Conservation (phyloP, 1,140 invertebrate genomes). For the Trichoplusia ni region DNA sequence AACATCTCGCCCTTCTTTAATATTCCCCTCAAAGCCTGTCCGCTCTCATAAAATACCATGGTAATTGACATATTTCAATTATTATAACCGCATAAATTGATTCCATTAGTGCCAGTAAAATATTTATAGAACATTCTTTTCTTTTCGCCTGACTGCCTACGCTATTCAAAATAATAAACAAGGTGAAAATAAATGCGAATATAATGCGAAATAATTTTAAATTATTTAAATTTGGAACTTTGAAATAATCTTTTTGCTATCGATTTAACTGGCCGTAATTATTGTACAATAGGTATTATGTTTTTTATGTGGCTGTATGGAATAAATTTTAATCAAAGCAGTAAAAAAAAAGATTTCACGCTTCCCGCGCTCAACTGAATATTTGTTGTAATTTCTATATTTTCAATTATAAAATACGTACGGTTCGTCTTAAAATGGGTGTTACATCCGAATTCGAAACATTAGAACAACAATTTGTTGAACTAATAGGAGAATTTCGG, state of each 20-base stretch:
- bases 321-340: no score
- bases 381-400: no score
- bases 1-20: constrained; percentile 73
- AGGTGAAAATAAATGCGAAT: no score
- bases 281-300: no score
- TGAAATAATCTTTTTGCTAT: no score
- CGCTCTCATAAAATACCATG: constrained; percentile 50
- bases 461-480: constrained; percentile 67
- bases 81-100: constrained; percentile 56
- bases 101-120: constrained; percentile 47
- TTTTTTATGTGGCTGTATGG: no score
- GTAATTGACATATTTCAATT: constrained; percentile 79
- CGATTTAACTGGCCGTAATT: no score
- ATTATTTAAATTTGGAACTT: no score
- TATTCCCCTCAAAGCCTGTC: constrained; percentile 67
- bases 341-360: no score
- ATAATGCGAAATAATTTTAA: no score
- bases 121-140: constrained; percentile 9
- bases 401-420: not conserved
- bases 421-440: constrained; percentile 31
- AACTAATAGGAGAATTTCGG: constrained; percentile 62
- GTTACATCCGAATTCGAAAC: constrained; percentile 55
- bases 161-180: not conserved
- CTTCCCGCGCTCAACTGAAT: no score
- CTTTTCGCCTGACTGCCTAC: not conserved